Base-by-base conservation (phyloP, 1,140 invertebrate genomes). In the Atta cephalotes region DNA sequence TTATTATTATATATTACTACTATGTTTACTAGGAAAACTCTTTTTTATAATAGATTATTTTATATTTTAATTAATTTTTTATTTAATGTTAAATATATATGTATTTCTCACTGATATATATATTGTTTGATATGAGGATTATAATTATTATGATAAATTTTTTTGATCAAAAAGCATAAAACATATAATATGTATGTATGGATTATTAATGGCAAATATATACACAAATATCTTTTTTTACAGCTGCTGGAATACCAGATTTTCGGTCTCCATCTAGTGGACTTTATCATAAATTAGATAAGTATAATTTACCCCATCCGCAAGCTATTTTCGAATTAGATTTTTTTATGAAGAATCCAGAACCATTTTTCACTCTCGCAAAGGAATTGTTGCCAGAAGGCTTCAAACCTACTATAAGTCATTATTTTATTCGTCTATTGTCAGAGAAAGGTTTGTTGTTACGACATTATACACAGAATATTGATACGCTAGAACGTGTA, bases 211-310 rank as follows among this genome's bases (percentile, higher is more conserved):
- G 5, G 39, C 39, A 14, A 68, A 68, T 60, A 4, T n/a, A 35
- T 53, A 25, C 1, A 86, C 31, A 58, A 31, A 45, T 65, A 45
- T 63, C 14, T 71, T 72, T 56, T 66, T 71, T 88, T 90, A 58
- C 94, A 98, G 98, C 98, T 95, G 98, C 98, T 87, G 98, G 98
- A 84, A 99, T 99, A 92, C 99, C 98, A 60, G 98, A 99, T 94
- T 98, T 98, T 95, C 97, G 99, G 21, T 98, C 98, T 49, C 98
- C 98, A 7, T 97, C 97, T 45, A 98, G 97, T 87, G 99, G 99
- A 4, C 95, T 99, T 1, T 99, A 99, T 95, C 96, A 98, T 93
- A 99, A 99, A 95, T 96, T 99, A 51, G 96, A 97, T 87, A 98
- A 99, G 94, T 99, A 99, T 93, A 97, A 98, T 91, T 96, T 99